These are phyloP conservation scores for Asbolus verrucosus DNA, from an alignment of 1,140 invertebrate genomes.

Conservation along the genomic window DNA sequence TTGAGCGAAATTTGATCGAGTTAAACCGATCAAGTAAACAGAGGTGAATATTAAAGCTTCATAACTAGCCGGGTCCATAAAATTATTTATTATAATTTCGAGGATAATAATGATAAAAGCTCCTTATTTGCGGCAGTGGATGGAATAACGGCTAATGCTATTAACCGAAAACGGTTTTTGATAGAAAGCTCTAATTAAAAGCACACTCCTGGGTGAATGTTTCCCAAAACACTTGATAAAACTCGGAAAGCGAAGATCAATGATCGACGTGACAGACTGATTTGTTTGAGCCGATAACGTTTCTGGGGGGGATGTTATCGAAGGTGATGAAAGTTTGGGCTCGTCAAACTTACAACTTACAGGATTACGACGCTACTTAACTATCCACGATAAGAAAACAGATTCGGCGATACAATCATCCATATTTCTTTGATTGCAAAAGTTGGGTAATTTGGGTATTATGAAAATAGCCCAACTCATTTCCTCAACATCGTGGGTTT, in stretches of 20 bases:
- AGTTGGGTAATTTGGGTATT: no score
- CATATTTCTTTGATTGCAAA: no score
- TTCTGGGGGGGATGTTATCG: conserved; percentile 15
- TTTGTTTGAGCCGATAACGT: conserved; percentile 26
- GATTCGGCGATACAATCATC: neutral
- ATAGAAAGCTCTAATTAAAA: no score
- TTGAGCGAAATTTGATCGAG: no score
- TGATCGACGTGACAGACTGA: conserved; percentile 20
- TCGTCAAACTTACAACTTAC: conserved; percentile 2
- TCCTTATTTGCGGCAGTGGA: no score
- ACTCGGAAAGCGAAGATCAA: conserved; percentile 21
- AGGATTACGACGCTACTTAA: neutral
- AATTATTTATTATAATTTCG: neutral
- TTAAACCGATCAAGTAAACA: no score
- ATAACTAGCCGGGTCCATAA: neutral
- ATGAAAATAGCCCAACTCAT: no score
- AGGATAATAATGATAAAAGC: neutral
- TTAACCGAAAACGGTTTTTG: no score
- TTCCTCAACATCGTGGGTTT: no score
- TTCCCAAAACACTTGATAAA: conserved; percentile 16
- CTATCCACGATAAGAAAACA: conserved; percentile 15
- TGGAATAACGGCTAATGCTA: no score
- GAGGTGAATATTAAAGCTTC: neutral
- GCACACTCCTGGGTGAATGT: no score
- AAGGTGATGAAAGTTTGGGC: conserved; percentile 19